Evolutionary conservation across 2,888 invertebrate species (phyloP).

Genomic region (Volucella bombylans): DNA sequence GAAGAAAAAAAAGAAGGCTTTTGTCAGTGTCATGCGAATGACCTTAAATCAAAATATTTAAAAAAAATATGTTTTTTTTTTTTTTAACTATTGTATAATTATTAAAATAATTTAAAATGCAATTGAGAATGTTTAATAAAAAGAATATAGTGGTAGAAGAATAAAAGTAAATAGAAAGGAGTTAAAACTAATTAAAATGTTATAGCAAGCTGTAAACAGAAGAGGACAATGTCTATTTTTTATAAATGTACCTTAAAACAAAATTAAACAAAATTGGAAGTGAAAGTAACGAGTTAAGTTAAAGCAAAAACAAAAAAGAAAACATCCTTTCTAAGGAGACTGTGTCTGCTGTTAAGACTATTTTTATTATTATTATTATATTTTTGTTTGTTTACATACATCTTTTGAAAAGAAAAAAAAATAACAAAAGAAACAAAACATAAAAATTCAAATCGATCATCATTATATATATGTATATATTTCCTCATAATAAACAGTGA

Average conservation of each 20-base stretch:
- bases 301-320: constrained; percentile 6
- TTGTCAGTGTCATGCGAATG: constrained; percentile 56
- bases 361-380: constrained; percentile 63
- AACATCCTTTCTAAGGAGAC: constrained; percentile 44
- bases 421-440: neutral
- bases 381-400: constrained; percentile 54
- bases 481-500: constrained; percentile 59
- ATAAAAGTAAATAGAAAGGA: neutral
- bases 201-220: constrained; percentile 16
- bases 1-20: constrained; percentile 21
- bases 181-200: constrained; percentile 11
- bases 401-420: constrained; percentile 40
- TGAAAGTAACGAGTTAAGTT: constrained; percentile 40
- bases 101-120: constrained; percentile 1
- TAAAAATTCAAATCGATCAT: constrained; percentile 42
- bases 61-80: neutral
- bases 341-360: constrained; percentile 66
- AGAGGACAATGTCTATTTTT: constrained; percentile 63
- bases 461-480: constrained; percentile 62
- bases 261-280: constrained; percentile 27
- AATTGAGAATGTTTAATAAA: constrained; percentile 7
- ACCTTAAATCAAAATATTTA: constrained; percentile 62
- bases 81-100: neutral
- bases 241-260: constrained; percentile 65
- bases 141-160: neutral